Conservation (phyloP, 2,888 invertebrate species). For the Spisula subtruncata region DNA sequence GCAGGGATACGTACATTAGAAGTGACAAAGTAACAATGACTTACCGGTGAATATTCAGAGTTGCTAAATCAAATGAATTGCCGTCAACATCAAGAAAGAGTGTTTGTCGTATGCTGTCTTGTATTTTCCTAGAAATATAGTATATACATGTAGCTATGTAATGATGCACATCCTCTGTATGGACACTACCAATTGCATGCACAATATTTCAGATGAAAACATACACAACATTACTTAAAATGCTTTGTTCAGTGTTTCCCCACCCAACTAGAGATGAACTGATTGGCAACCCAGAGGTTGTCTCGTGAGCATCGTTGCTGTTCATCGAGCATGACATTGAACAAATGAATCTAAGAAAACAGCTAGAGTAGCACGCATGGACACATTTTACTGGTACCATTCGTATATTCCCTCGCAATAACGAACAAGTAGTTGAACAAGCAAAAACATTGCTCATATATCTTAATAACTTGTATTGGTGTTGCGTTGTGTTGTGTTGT, state of each 20-base stretch:
- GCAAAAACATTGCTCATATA: too few species aligned
- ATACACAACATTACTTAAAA: not conserved
- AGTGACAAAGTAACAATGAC: not conserved
- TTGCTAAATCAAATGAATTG: conserved; percentile 40
- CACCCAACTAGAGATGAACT: not conserved
- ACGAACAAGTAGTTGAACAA: not conserved
- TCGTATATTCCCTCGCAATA: not conserved
- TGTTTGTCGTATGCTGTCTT: conserved; percentile 38
- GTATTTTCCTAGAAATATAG: conserved; percentile 44
- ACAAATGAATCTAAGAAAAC: too few species aligned
- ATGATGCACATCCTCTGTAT: not conserved
- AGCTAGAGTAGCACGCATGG: too few species aligned
- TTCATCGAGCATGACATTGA: too few species aligned
- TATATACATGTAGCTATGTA: not conserved
- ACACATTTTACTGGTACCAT: too few species aligned
- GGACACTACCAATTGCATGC: not conserved
- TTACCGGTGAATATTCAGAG: conserved; percentile 54
- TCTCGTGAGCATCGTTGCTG: not conserved
- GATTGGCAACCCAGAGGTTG: not conserved
- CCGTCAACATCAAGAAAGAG: conserved; percentile 36
- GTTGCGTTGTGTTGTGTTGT: not conserved
- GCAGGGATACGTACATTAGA: not conserved
- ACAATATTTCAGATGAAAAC: not conserved
- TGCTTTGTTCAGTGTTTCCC: not conserved
- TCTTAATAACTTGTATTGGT: not conserved